Evolutionary conservation across 1,140 invertebrate species (phyloP).

Genomic region (Drosophila lacteicornis): DNA sequence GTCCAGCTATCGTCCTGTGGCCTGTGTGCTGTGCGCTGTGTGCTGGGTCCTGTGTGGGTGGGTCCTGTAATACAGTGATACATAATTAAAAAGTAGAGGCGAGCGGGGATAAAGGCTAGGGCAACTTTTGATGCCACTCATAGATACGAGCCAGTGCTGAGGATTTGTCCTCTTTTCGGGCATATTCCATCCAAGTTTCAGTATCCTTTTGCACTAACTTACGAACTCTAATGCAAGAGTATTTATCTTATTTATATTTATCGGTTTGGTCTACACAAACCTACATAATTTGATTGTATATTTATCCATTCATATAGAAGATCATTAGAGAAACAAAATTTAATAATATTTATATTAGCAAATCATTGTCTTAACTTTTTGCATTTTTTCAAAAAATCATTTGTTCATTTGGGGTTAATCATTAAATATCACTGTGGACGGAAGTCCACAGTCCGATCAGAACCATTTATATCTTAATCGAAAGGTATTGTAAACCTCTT

Average conservation of each 20-base stretch:
- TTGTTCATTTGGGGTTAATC: no score
- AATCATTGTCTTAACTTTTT: no score
- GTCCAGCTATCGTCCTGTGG: conserved; percentile 25
- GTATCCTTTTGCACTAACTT: not conserved
- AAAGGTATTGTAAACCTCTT: no score
- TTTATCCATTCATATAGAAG: not conserved
- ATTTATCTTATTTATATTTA: not conserved
- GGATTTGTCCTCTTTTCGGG: not conserved
- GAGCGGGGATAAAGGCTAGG: conserved; percentile 41
- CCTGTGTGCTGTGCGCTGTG: conserved; percentile 18
- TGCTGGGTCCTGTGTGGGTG: conserved; percentile 11
- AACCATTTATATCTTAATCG: no score
- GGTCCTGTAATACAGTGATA: conserved; percentile 52
- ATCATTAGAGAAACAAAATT: no score
- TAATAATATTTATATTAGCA: no score
- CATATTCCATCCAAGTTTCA: not conserved
- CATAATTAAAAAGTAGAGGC: conserved; percentile 70
- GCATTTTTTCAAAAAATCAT: no score
- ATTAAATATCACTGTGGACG: no score
- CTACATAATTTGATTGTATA: not conserved
- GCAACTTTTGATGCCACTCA: conserved; percentile 66
- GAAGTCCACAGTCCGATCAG: no score
- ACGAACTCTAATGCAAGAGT: no score
- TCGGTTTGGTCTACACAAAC: not conserved
- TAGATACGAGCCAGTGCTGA: conserved; percentile 15